Conservation (phyloP, 2,888 invertebrate species). For the Eucera pruinosa region DNA sequence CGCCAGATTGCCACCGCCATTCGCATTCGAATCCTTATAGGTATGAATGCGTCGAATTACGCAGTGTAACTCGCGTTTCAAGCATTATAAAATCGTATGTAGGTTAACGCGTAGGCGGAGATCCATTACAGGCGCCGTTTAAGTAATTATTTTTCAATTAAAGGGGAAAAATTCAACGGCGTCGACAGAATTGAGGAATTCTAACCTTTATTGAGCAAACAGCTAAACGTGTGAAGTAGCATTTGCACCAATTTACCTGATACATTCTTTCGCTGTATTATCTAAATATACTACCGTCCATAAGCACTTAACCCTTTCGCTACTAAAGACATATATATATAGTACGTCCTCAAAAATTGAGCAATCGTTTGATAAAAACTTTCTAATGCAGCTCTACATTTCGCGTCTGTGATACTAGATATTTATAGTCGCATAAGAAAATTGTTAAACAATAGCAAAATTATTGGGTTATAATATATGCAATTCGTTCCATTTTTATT, state of each 20-base stretch:
- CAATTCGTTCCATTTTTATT: too few relatives aligned
- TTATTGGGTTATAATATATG: too few relatives aligned
- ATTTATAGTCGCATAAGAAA: too few relatives aligned
- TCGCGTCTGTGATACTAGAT: too few relatives aligned
- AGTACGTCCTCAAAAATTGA: too few relatives aligned
- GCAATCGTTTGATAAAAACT: too few relatives aligned
- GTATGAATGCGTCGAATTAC: background rate
- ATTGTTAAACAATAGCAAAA: too few relatives aligned
- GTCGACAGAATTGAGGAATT: slow-evolving; percentile 40
- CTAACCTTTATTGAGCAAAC: background rate
- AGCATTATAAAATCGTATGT: slow-evolving; percentile 36
- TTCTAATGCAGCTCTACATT: too few relatives aligned
- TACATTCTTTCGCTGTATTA: background rate
- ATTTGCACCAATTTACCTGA: slow-evolving; percentile 10
- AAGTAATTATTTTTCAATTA: slow-evolving; percentile 60
- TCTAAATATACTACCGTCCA: too few relatives aligned
- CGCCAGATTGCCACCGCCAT: slow-evolving; percentile 6
- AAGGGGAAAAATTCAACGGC: slow-evolving; percentile 32
- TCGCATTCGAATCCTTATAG: slow-evolving; percentile 44
- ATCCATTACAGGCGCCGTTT: slow-evolving; percentile 49
- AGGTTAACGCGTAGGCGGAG: slow-evolving; percentile 51
- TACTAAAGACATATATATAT: too few relatives aligned
- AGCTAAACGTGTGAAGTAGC: background rate
- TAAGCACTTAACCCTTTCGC: too few relatives aligned
- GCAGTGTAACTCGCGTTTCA: slow-evolving; percentile 1